Evolutionary conservation across 2,888 invertebrate species (phyloP).

Genomic region (Ethmia dodecea): DNA sequence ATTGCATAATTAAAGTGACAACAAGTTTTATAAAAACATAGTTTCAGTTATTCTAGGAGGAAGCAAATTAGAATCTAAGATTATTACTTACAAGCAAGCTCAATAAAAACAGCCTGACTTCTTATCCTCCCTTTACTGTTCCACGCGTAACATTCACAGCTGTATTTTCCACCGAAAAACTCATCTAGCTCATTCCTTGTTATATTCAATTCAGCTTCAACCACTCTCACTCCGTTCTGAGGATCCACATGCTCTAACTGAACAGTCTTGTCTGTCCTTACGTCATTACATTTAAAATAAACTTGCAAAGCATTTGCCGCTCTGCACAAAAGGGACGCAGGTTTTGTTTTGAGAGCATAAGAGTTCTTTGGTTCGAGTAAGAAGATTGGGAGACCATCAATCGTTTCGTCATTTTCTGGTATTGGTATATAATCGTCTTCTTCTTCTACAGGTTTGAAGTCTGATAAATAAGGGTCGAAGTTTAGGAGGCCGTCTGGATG

Average conservation of each 20-base stretch:
- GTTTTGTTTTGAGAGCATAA: constrained; percentile 92
- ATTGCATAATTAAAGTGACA: no score
- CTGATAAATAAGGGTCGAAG: constrained; percentile 65
- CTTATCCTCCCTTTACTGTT: constrained; percentile 85
- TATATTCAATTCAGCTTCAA: constrained; percentile 86
- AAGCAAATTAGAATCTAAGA: no score
- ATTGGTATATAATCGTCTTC: constrained; percentile 71
- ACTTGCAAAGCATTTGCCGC: constrained; percentile 93
- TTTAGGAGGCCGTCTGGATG: constrained; percentile 62
- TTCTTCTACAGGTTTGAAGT: constrained; percentile 57
- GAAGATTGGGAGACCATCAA: constrained; percentile 89
- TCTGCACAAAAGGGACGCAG: constrained; percentile 91
- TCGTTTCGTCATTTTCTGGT: constrained; percentile 78
- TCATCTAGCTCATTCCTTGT: constrained; percentile 90
- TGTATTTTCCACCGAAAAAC: constrained; percentile 87
- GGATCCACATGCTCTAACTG: constrained; percentile 88
- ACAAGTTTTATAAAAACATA: no score
- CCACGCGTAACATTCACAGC: constrained; percentile 93
- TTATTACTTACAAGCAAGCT: constrained; percentile 89
- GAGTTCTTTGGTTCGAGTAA: constrained; percentile 91
- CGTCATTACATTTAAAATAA: constrained; percentile 88
- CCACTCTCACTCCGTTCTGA: constrained; percentile 86
- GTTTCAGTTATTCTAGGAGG: no score
- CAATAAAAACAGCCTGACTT: constrained; percentile 86
- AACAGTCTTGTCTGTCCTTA: constrained; percentile 71